Conservation (phyloP, 2,797 vertebrate genomes). For the Apodemus agrarius region DNA sequence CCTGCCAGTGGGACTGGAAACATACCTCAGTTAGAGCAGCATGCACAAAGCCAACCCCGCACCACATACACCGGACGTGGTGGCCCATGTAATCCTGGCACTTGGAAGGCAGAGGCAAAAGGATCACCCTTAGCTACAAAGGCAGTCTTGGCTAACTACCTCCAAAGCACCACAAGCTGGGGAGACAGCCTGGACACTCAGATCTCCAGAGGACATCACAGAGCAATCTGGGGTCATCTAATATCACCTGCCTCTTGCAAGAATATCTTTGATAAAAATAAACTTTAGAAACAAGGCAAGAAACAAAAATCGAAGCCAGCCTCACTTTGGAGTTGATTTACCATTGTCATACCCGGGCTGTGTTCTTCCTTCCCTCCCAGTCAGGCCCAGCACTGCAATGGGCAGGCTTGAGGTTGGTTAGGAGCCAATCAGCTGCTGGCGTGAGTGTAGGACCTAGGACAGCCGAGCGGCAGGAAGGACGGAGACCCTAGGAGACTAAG, state of each 20-base stretch:
- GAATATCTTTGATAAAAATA: not conserved
- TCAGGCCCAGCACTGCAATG: not conserved
- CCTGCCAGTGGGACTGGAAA: not conserved
- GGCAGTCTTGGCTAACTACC: not conserved
- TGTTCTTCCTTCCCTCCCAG: not conserved
- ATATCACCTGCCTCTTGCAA: no score
- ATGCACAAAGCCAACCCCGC: not conserved
- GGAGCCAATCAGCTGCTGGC: not conserved
- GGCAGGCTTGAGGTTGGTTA: not conserved
- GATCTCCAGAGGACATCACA: not conserved
- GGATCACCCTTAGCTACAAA: not conserved
- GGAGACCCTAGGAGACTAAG: not conserved
- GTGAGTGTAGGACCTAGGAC: not conserved
- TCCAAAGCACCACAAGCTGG: not conserved
- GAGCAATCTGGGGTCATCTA: not conserved
- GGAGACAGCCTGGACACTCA: not conserved
- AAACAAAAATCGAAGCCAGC: not conserved
- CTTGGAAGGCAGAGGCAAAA: not conserved
- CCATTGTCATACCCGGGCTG: not conserved
- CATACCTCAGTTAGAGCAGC: not conserved
- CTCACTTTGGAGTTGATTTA: not conserved
- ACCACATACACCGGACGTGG: not conserved
- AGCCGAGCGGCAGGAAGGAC: fast-evolving
- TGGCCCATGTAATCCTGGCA: not conserved
- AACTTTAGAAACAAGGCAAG: not conserved